Evolutionary conservation across 2,797 vertebrate species (phyloP).

Genomic region (Percopsis omiscomaycus): DNA sequence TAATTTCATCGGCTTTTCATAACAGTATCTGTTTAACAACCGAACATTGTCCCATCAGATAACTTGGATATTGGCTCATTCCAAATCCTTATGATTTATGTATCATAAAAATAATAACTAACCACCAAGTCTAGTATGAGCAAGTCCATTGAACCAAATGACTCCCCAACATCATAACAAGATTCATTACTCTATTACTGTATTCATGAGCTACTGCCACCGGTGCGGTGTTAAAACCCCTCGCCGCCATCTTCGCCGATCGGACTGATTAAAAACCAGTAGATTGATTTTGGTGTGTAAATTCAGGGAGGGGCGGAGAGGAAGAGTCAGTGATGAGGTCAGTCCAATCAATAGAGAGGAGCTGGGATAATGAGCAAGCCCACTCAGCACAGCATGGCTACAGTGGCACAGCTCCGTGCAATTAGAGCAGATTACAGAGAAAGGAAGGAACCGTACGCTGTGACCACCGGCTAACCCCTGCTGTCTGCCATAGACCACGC

Average conservation of each 20-base stretch:
- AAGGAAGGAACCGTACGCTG: slow-evolving; percentile 13
- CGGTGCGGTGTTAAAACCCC: slow-evolving; percentile 7
- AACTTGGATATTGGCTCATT: slow-evolving; percentile 37
- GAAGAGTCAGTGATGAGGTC: slow-evolving; percentile 64
- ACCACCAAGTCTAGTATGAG: slow-evolving; percentile 47
- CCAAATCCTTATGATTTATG: slow-evolving; percentile 33
- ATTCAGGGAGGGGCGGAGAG: slow-evolving; percentile 56
- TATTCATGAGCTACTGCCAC: slow-evolving; percentile 50
- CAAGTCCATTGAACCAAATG: slow-evolving; percentile 49
- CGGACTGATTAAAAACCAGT: slow-evolving; percentile 67
- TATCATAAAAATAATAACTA: slow-evolving; percentile 28
- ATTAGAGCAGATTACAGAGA: slow-evolving; percentile 58
- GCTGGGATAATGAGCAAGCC: slow-evolving; percentile 65
- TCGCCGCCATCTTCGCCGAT: slow-evolving; percentile 21
- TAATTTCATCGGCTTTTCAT: slow-evolving; percentile 26
- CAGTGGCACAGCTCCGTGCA: slow-evolving; percentile 31
- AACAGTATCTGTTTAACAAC: slow-evolving; percentile 18
- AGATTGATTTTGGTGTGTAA: slow-evolving; percentile 76
- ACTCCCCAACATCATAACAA: slow-evolving; percentile 49
- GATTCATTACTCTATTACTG: slow-evolving; percentile 45
- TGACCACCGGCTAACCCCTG: slow-evolving; percentile 16
- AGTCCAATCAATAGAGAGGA: slow-evolving; percentile 67
- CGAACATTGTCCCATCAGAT: slow-evolving; percentile 40
- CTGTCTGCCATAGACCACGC: slow-evolving; percentile 28
- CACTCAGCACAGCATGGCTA: slow-evolving; percentile 22